Evolutionary conservation across 2,888 invertebrate species (phyloP), one percentile per base, ranked within the genome.

Genomic region (Meiosimyza platycephala): DNA sequence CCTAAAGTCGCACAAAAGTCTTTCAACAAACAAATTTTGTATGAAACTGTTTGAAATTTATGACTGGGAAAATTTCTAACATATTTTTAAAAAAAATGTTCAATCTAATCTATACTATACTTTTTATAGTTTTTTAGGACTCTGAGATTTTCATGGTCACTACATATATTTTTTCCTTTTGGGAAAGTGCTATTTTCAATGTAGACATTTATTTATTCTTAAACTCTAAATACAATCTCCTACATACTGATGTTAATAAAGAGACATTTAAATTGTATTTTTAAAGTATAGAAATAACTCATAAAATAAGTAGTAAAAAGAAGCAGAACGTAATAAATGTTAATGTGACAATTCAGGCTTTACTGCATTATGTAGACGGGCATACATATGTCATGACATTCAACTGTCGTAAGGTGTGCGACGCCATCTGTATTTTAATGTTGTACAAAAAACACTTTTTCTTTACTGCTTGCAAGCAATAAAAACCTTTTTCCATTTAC

Each of bases 271-370:
- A 70, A 63, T 66, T 63, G 57, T 48, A 55, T 66, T 72, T 72
- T 60, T 64, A 33, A 70, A 48, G 60, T 62, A 60, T 59, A 40
- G 64, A 70, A 72, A 50, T 60, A 63, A 52, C n/a, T 73, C 74
- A 75, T 76, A 76, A 78, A 78, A 78, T 40, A 50, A 15, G 73
- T 78, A 76, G 78, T 78, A 78, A 78, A 79, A 40, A 59, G 40
- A 57, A 78, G 72, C 74, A 40, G 78, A 77, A 78, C 73, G 72
- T 76, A 78, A 79, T 79, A 79, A 79, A 79, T 79, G 79, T 78
- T 79, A 79, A 79, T 79, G 78, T 74, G 78, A 77, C 78, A 78
- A 75, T 73, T 54, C 60, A 50, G 59, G 6, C 2, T 33, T n/a
- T 28, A 3, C 47, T 59, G 40, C 2, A 9, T 6, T 40, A 40